Base-by-base conservation (phyloP, 2,888 invertebrate species). In the Acanthosoma haemorrhoidale region DNA sequence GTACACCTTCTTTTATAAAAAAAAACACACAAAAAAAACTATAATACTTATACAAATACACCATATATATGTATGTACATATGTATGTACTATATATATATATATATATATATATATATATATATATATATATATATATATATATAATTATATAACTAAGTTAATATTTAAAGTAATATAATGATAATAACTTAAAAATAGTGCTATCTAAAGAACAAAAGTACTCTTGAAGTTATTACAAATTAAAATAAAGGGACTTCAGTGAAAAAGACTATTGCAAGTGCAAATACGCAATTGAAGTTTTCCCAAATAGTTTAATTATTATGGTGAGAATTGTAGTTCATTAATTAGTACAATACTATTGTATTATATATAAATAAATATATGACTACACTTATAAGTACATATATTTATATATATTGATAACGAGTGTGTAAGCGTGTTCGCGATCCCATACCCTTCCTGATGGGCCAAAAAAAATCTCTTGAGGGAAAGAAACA, bases 401-500 rank as follows among this genome's bases (percentile, higher is more conserved):
- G 29, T 41, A 64, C 38, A 64, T 41, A 13, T 64, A 32, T 64
- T 38, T 64, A 43, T 64, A 64, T 43, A 64, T 64, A 64, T 64
- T 43, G 66, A 43, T 41, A 43, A 66, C 41, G 66, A 41, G 66
- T 66, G 43, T 66, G 68, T 34, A 68, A 68, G 68, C 41, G 51
- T 68, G 57, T 68, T 51, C 57, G 68, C 68, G 51, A 68, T 25
- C 68, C 68, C 57, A 34, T 57, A 68, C 68, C 68, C 41, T 57
- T 58, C 68, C 68, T 68, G 43, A 41, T 43, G 68, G 68, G 68
- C 57, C 68, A 68, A 68, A 38, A 18, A 68, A 39, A 41, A 57
- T 68, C 58, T 68, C 36, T 32, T 29, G 58, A 39, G 41, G 34
- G 51, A 57, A 41, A 57, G 41, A 34, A 61, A 61, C 61, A 61